A percentile compares a stretch with the other conserved stretches of the same genome.
These are phyloP conservation scores for Fistularia tabacaria DNA, from an alignment of 2,797 vertebrate species.

Conservation along the genomic window DNA sequence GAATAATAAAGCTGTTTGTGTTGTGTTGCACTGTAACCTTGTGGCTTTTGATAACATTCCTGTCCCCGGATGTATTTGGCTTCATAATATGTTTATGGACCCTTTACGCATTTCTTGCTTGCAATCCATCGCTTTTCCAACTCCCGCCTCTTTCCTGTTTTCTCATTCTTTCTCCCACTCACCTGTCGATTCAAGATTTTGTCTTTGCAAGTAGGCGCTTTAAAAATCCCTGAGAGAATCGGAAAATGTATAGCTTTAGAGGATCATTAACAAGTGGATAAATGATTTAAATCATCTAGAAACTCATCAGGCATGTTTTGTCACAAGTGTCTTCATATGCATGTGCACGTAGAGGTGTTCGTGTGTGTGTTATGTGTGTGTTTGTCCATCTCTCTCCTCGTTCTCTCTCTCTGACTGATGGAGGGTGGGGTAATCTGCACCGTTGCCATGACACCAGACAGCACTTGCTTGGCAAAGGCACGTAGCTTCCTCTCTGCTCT, in stretches of 20 bases:
- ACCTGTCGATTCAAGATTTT: slow-evolving; percentile 12
- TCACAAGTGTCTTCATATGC: slow-evolving; percentile 6
- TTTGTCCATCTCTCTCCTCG: slow-evolving; percentile 16
- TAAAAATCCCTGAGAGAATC: background rate
- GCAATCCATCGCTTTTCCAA: slow-evolving; percentile 14
- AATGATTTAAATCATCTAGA: background rate
- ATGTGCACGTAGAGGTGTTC: background rate
- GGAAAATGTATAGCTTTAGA: background rate
- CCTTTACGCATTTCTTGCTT: slow-evolving; percentile 29
- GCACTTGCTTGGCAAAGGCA: slow-evolving; percentile 85
- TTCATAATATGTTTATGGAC: slow-evolving; percentile 43
- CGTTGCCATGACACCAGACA: slow-evolving; percentile 93
- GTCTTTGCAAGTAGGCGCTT: background rate
- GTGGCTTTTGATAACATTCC: slow-evolving; percentile 51
- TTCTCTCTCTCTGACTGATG: slow-evolving; percentile 65
- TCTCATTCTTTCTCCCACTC: slow-evolving; percentile 4
- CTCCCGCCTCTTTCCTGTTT: slow-evolving; percentile 13
- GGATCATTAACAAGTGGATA: background rate
- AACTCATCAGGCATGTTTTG: slow-evolving; percentile 7
- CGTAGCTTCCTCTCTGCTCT: slow-evolving; percentile 84
- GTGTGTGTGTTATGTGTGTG: slow-evolving; percentile 5
- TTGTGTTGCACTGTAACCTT: slow-evolving; percentile 21
- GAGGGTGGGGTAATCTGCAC: slow-evolving; percentile 86
- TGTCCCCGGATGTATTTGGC: slow-evolving; percentile 39
- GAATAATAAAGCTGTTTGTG: too few species aligned